Base-by-base conservation (phyloP, 2,888 invertebrate genomes). In the Caenorhabditis japonica region DNA sequence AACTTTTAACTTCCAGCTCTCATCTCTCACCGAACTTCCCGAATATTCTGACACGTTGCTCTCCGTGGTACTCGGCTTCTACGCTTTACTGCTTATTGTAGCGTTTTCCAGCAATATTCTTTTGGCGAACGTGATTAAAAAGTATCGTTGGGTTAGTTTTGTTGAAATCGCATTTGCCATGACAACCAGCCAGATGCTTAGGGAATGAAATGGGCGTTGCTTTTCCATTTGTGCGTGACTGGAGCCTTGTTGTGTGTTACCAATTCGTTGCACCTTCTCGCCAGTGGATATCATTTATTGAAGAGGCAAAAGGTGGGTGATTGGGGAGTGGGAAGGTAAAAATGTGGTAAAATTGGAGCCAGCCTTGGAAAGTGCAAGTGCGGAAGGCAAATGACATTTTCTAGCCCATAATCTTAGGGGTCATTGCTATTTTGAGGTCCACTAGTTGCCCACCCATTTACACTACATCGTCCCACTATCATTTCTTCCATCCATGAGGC, bases 141-240 rank as follows among this genome's bases (percentile, higher is more conserved):
- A 53, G 49, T 64, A 55, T 52, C 61, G 62, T 27, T 74, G 74
- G 74, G 72, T 64, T 21, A 17, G 64, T 23, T 3, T 4, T 10
- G 7, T 21, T n/a, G n/a, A n/a, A n/a, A n/a, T n/a, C n/a, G n/a
- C 30, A 30, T 30, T 30, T 7, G 5, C 10, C 30, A 30, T 30
- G 30, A 30, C 30, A 7, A 30, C 10, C n/a, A 30, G 10, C 15
- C 13, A 12, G 19, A 23, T 3, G 19, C 12, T 15, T 71, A 73
- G 72, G 74, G 74, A n/a, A 68, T 74, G 62, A 74, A 74, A 53
- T 49, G 62, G 58, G 74, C 69, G 36, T 8, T 74, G 43, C 36
- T 74, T 13, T 74, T 69, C 51, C 62, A 69, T 43, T 43, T 74
- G 17, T 74, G 74, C 39, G 43, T 74, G 41, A 58, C 58, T 34